A percentile compares a stretch with the other conserved stretches of the same genome.
Evolutionary conservation across 2,888 invertebrate genomes (phyloP).

Genomic region (Pantelozetes paolii): DNA sequence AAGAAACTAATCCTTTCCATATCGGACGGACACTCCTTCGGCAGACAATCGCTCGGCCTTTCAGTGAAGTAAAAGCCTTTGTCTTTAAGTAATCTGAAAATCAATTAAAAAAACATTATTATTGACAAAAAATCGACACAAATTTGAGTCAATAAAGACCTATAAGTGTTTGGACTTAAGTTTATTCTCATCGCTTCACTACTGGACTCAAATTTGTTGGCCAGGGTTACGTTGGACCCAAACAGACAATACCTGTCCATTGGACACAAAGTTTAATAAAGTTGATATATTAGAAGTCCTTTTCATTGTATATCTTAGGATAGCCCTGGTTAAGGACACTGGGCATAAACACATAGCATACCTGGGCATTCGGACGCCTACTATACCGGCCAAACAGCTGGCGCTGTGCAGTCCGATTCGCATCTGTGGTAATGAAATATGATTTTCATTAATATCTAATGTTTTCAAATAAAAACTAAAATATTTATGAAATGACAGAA

Average conservation of each 20-base stretch:
- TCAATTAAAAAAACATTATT: conserved; percentile 21
- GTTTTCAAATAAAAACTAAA: no score
- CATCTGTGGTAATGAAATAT: conserved; percentile 64
- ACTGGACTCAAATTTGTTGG: conserved; percentile 91
- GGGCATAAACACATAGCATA: conserved; percentile 1
- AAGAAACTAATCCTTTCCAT: conserved; percentile 80
- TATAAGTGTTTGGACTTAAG: conserved; percentile 85
- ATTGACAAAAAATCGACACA: neutral
- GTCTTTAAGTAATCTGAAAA: conserved; percentile 67
- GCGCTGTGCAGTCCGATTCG: conserved; percentile 91
- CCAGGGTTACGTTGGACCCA: conserved; percentile 89
- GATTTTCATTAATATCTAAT: no score
- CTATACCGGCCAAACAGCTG: conserved; percentile 86
- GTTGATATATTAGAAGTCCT: neutral
- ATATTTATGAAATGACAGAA: no score
- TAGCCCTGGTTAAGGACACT: no score
- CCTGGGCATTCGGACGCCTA: conserved; percentile 86
- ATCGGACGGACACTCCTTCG: conserved; percentile 74
- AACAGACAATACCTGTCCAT: conserved; percentile 71
- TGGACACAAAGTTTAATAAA: neutral
- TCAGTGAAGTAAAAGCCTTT: conserved; percentile 72
- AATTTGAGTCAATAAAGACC: conserved; percentile 61
- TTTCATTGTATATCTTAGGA: no score
- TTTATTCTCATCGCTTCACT: conserved; percentile 86
- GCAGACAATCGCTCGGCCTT: conserved; percentile 70